Conservation (phyloP, 2,888 invertebrate species). For the Sylvicola cinctus region DNA sequence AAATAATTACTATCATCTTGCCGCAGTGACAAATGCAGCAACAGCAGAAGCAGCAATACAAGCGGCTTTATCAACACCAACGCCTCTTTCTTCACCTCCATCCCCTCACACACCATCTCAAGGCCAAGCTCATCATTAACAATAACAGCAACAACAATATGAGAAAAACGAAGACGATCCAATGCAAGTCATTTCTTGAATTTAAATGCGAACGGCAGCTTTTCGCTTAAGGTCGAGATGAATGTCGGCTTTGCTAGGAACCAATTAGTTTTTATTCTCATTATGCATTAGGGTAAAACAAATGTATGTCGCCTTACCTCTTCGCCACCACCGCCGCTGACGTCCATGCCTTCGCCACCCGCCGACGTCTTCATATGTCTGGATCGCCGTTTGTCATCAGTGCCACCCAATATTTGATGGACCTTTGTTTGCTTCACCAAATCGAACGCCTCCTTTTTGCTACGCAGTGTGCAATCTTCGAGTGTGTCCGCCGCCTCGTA, state of each 20-base stretch:
- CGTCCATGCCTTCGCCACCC: too few species aligned
- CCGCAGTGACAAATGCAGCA: conserved; percentile 92
- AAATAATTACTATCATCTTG: too few species aligned
- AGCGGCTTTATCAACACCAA: too few species aligned
- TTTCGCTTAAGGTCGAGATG: conserved; percentile 5
- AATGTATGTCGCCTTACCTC: conserved; percentile 3
- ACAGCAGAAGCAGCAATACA: conserved; percentile 85
- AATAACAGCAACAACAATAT: too few species aligned
- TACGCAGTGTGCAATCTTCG: conserved; percentile 93
- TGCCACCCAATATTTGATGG: conserved; percentile 38
- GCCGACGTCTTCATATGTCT: conserved; percentile 24
- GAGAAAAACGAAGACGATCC: too few species aligned
- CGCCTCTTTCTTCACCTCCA: too few species aligned
- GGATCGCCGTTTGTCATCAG: conserved; percentile 28
- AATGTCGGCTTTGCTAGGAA: conserved; percentile 6
- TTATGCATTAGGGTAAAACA: background rate
- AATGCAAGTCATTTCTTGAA: too few species aligned
- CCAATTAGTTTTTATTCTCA: conserved; percentile 3
- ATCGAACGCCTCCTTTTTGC: conserved; percentile 89
- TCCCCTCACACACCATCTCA: too few species aligned
- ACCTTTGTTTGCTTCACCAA: conserved; percentile 83
- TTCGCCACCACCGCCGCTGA: too few species aligned
- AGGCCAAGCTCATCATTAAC: too few species aligned
- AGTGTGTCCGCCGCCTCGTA: conserved; percentile 98
- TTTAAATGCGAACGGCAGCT: conserved; percentile 5